These are phyloP conservation scores for Mormyrops boulengeri DNA, from an alignment of 2,797 vertebrate genomes.

Conservation along the genomic window DNA sequence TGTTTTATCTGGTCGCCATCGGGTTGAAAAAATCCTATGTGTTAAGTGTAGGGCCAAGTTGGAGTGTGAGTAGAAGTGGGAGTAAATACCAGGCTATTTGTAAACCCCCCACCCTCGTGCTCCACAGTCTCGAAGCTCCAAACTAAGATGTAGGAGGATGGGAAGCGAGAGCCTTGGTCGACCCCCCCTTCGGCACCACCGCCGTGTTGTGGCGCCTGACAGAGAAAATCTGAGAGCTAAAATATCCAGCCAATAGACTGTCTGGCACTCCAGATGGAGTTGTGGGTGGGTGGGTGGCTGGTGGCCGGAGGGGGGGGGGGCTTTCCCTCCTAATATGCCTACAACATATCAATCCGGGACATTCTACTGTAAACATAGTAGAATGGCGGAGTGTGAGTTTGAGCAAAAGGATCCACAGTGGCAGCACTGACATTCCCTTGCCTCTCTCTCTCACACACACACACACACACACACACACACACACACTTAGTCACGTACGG, in stretches of 20 bases:
- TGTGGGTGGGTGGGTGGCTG: not conserved
- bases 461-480: not conserved
- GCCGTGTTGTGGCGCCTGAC: not conserved
- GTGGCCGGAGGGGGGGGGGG: not conserved
- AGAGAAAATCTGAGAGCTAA: not conserved
- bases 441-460: not conserved
- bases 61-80: not conserved
- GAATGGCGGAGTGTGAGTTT: not conserved
- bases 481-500: not conserved
- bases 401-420: not conserved
- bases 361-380: not conserved
- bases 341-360: not conserved
- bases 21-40: not conserved
- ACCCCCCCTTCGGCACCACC: not conserved
- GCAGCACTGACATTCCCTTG: not conserved
- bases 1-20: slow-evolving; percentile 1
- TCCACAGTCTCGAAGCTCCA: not conserved
- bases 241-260: not conserved
- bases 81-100: not conserved
- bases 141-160: not conserved
- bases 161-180: not conserved
- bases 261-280: slow-evolving; percentile 11
- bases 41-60: not conserved
- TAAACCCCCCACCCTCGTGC: not conserved
- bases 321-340: not conserved